Evolutionary conservation across 2,113 vertebrate species (phyloP).

Genomic region (Ceratotherium simum): DNA sequence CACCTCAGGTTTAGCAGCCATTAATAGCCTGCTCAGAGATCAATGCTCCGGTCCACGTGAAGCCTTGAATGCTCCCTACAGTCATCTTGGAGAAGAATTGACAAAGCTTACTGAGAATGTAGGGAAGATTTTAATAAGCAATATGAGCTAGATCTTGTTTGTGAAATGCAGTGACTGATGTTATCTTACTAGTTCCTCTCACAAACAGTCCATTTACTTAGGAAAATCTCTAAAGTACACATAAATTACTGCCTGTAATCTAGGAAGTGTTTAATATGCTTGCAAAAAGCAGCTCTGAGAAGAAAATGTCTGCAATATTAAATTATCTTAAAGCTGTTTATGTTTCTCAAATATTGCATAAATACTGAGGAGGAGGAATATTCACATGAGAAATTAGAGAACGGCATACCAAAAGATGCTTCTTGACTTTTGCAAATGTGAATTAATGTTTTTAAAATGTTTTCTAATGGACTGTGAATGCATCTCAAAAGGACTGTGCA

Average conservation of each 20-base stretch:
- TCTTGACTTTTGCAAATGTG: slow-evolving; percentile 33
- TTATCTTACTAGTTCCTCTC: slow-evolving; percentile 31
- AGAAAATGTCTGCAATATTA: slow-evolving; percentile 51
- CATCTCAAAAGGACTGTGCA: background rate
- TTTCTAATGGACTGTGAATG: slow-evolving; percentile 42
- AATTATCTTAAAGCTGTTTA: slow-evolving; percentile 61
- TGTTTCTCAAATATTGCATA: slow-evolving; percentile 48
- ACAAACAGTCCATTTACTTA: slow-evolving; percentile 6
- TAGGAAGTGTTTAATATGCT: slow-evolving; percentile 19
- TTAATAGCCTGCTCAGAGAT: slow-evolving; percentile 17
- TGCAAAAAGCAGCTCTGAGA: slow-evolving; percentile 22
- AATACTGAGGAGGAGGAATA: slow-evolving; percentile 38
- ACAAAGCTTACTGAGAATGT: slow-evolving; percentile 14
- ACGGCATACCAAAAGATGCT: background rate
- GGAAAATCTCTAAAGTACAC: slow-evolving; percentile 21
- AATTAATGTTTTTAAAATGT: slow-evolving; percentile 61
- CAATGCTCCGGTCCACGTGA: background rate
- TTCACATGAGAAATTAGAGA: slow-evolving; percentile 45
- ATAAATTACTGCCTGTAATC: slow-evolving; percentile 52
- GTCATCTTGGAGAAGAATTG: background rate
- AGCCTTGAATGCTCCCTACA: background rate
- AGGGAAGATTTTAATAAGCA: background rate
- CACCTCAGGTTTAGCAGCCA: background rate
- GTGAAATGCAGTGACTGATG: background rate
- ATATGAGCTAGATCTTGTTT: slow-evolving; percentile 24